These are phyloP conservation scores for Drosophila erecta DNA, from an alignment of 1,140 invertebrate species.

Conservation along the genomic window DNA sequence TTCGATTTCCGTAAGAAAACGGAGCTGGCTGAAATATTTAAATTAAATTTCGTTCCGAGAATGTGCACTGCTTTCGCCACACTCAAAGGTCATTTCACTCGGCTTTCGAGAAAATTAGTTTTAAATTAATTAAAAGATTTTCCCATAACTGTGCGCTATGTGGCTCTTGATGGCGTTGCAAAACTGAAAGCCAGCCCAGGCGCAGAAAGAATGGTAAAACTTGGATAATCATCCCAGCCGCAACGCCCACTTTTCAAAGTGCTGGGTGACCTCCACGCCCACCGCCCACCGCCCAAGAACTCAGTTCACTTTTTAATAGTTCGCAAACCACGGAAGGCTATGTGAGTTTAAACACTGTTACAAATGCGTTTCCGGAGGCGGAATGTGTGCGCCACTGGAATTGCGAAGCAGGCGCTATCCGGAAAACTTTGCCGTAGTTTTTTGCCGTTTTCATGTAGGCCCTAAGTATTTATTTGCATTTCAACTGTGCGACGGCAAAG, in stretches of 20 bases:
- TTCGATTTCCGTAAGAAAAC: conserved; percentile 13
- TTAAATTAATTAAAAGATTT: conserved; percentile 58
- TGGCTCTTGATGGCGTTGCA: conserved; percentile 32
- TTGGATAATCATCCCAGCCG: conserved; percentile 48
- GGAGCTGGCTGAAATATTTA: conserved; percentile 19
- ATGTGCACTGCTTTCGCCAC: conserved; percentile 26
- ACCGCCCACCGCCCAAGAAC: conserved; percentile 12
- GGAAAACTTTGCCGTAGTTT: conserved; percentile 24
- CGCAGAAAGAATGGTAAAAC: conserved; percentile 42
- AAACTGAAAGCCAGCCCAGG: conserved; percentile 13
- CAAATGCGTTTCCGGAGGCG: conserved; percentile 42
- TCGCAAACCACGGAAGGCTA: conserved; percentile 36
- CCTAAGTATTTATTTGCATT: conserved; percentile 44
- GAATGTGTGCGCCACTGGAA: conserved; percentile 23
- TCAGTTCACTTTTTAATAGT: conserved; percentile 49
- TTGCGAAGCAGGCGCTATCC: conserved; percentile 34
- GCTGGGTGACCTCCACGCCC: conserved; percentile 2
- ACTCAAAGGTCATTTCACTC: conserved; percentile 41
- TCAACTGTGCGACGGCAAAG: conserved; percentile 23
- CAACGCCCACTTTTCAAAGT: conserved; percentile 24
- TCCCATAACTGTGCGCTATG: conserved; percentile 41
- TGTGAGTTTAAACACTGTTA: conserved; percentile 46
- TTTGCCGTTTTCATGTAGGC: conserved; percentile 34
- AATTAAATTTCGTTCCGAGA: conserved; percentile 19
- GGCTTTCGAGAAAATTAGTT: conserved; percentile 49